These are phyloP conservation scores for Eueremaeus valkanovi DNA, from an alignment of 2,888 invertebrate genomes.

Conservation along the genomic window DNA sequence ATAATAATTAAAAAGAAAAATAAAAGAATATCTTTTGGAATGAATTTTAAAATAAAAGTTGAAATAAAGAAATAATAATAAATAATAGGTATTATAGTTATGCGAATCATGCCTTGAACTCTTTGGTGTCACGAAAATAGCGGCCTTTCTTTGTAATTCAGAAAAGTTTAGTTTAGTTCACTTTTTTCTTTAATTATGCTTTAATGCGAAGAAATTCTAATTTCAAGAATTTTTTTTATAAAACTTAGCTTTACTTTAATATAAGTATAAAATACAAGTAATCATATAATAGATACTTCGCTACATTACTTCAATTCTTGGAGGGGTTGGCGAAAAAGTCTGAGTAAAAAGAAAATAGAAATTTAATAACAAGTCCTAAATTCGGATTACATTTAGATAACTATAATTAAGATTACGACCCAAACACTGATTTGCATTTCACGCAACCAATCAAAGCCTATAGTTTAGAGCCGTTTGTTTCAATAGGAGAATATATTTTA, in stretches of 20 bases:
- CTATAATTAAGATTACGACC: constrained; percentile 33
- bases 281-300: not conserved
- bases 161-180: constrained; percentile 9
- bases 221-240: not conserved
- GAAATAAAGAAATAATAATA: too few relatives aligned
- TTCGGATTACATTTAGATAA: constrained; percentile 24
- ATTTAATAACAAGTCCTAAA: constrained; percentile 8
- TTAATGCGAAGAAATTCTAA: not conserved
- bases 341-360: not conserved
- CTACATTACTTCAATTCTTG: not conserved
- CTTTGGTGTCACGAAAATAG: constrained; percentile 31
- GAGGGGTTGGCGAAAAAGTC: not conserved
- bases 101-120: not conserved
- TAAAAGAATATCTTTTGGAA: not conserved
- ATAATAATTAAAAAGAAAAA: too few relatives aligned
- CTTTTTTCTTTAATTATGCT: constrained; percentile 13
- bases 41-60: constrained; percentile 15
- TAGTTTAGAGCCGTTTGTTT: not conserved
- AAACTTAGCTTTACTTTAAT: not conserved
- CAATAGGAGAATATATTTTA: constrained; percentile 28
- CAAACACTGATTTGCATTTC: constrained; percentile 28
- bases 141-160: constrained; percentile 31
- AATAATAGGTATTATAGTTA: not conserved
- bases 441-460: constrained; percentile 25
- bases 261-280: not conserved